A percentile compares a stretch with the other conserved stretches of the same genome.
These are phyloP conservation scores for Antennarius maculatus DNA, from an alignment of 2,797 vertebrate genomes.

Conservation along the genomic window DNA sequence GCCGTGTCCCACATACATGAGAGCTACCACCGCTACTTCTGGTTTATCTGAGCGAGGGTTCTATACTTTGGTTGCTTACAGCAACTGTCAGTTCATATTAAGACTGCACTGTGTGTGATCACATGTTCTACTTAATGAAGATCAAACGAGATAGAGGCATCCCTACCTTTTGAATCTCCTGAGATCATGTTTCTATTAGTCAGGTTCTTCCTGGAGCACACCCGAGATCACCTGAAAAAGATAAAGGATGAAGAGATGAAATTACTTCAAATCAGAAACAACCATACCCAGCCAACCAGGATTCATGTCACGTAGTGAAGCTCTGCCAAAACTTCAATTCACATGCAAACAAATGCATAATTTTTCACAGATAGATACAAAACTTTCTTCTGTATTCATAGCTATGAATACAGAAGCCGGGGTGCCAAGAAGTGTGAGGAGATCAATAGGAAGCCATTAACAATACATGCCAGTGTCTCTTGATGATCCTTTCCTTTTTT, in stretches of 20 bases:
- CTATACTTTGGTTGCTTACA: slow-evolving; percentile 39
- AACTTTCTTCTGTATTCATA: slow-evolving; percentile 18
- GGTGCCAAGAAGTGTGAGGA: no score
- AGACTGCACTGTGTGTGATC: slow-evolving; percentile 27
- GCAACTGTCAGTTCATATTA: slow-evolving; percentile 41
- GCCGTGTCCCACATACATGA: slow-evolving; percentile 29
- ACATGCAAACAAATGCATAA: slow-evolving; percentile 2
- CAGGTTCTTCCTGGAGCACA: slow-evolving; percentile 41
- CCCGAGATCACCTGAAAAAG: slow-evolving; percentile 63
- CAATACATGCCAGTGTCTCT: no score
- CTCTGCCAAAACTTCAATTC: slow-evolving; percentile 33
- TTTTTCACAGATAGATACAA: neutral
- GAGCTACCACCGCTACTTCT: slow-evolving; percentile 24
- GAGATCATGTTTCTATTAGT: slow-evolving; percentile 64
- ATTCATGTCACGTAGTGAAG: slow-evolving; percentile 23
- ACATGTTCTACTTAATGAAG: slow-evolving; percentile 28
- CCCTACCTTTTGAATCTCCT: slow-evolving; percentile 58
- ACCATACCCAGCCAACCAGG: no score
- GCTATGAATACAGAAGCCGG: no score
- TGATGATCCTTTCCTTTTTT: no score
- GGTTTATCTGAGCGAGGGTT: slow-evolving; percentile 24
- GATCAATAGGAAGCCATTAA: no score
- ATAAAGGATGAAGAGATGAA: slow-evolving; percentile 43
- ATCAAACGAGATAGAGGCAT: slow-evolving; percentile 52
- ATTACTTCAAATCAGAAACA: slow-evolving; percentile 8